phyloP scores from a whole-genome alignment of 1,140 invertebrate species.

The Lordiphosa stackelbergi region DNA sequence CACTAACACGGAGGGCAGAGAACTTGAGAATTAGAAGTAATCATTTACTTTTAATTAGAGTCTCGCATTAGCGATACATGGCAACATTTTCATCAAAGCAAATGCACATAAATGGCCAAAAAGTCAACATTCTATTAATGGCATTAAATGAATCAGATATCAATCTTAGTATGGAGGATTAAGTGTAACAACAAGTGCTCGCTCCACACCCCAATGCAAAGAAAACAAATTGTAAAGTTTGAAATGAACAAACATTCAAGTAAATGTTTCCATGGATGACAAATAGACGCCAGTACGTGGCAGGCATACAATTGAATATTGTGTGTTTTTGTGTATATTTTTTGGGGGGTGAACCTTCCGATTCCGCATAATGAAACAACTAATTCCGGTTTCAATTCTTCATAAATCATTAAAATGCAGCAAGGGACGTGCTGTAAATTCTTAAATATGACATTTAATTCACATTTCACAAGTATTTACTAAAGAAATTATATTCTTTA shows the following conservation, averaged over 20 bases:
- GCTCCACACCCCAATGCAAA: no score
- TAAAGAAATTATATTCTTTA: no score
- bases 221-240: no score
- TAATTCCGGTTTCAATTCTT: no score
- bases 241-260: no score
- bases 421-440: no score
- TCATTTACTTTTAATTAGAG: conserved; percentile 16
- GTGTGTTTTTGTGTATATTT: conserved; percentile 11
- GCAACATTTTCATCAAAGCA: conserved; percentile 4
- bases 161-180: no score
- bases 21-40: conserved; percentile 5
- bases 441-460: no score
- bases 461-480: no score
- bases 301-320: conserved; percentile 31
- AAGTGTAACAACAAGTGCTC: no score
- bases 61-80: conserved; percentile 18
- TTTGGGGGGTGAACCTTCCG: conserved; percentile 29
- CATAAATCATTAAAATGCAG: no score
- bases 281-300: conserved; percentile 32
- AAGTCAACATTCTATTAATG: conserved; percentile 21
- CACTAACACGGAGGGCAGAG: neutral
- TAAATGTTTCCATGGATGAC: neutral
- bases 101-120: conserved; percentile 15
- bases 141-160: conserved; percentile 4
- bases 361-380: conserved; percentile 40